phyloP scores from a whole-genome alignment of 2,797 vertebrate species.

The Euphonia xanthogaster region DNA sequence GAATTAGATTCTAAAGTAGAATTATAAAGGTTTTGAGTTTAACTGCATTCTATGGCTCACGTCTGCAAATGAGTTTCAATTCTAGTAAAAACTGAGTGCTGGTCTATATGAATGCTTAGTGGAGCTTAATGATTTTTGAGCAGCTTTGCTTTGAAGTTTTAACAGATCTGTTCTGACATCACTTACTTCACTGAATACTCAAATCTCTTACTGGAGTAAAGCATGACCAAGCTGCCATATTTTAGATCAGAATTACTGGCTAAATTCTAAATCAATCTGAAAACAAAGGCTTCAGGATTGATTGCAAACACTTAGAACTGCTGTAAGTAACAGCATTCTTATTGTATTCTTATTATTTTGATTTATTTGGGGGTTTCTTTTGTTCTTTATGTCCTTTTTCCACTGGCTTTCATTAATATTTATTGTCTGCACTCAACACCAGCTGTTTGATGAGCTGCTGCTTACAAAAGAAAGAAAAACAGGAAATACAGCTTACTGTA shows the following conservation, averaged over 20 bases:
- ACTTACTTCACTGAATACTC: background rate
- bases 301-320: slow-evolving; percentile 24
- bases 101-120: background rate
- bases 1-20: background rate
- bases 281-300: background rate
- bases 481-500: background rate
- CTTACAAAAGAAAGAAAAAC: background rate
- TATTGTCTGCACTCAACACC: slow-evolving; percentile 15
- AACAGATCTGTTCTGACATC: background rate
- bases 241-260: background rate
- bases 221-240: background rate
- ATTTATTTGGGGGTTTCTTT: background rate
- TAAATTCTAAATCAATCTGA: background rate
- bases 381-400: background rate
- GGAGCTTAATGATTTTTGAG: slow-evolving; percentile 27
- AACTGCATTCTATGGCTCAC: background rate
- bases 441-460: slow-evolving; percentile 18
- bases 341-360: slow-evolving; percentile 7
- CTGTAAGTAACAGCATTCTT: background rate
- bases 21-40: background rate
- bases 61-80: background rate
- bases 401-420: slow-evolving; percentile 34
- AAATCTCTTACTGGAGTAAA: background rate
- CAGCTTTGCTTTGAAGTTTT: slow-evolving; percentile 13
- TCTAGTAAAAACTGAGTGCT: background rate